Evolutionary conservation across 2,113 vertebrate species (phyloP).

Genomic region (Paedocypris sp.): DNA sequence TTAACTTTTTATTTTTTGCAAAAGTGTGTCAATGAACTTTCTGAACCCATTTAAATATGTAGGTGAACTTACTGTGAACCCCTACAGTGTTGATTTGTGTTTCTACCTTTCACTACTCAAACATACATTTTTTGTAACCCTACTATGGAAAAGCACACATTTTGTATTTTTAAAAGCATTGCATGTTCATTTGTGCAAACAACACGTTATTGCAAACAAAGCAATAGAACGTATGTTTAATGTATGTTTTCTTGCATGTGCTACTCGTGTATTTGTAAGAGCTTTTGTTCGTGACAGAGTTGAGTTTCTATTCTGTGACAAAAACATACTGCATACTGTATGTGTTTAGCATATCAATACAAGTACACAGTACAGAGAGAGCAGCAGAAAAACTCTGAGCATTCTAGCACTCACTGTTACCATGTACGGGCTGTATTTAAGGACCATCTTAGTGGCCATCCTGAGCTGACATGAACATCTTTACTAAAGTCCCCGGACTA

Average conservation of each 20-base stretch:
- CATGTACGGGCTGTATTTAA: constrained; percentile 57
- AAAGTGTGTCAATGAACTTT: no score
- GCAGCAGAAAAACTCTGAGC: constrained; percentile 46
- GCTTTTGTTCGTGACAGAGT: background rate
- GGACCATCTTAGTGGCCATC: constrained; percentile 41
- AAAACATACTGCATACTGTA: constrained; percentile 6
- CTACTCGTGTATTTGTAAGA: background rate
- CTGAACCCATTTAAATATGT: no score
- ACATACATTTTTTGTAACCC: no score
- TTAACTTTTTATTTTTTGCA: no score
- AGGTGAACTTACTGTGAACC: no score
- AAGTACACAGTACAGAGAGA: constrained; percentile 27
- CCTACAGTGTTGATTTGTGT: no score
- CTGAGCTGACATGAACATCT: constrained; percentile 67
- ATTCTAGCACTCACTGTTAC: constrained; percentile 47
- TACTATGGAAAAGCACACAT: no score
- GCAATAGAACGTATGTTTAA: background rate
- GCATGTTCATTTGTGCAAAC: no score
- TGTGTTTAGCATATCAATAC: constrained; percentile 62
- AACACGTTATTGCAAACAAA: no score
- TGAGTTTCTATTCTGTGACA: constrained; percentile 7
- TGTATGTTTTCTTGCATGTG: background rate
- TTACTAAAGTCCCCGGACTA: constrained; percentile 62
- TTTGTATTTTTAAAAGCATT: no score
- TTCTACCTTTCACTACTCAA: no score